Percentiles rank a stretch among this genome's conserved stretches.
These are phyloP conservation scores for Archips crataeganus DNA, from an alignment of 2,888 invertebrate species.

Conservation along the genomic window DNA sequence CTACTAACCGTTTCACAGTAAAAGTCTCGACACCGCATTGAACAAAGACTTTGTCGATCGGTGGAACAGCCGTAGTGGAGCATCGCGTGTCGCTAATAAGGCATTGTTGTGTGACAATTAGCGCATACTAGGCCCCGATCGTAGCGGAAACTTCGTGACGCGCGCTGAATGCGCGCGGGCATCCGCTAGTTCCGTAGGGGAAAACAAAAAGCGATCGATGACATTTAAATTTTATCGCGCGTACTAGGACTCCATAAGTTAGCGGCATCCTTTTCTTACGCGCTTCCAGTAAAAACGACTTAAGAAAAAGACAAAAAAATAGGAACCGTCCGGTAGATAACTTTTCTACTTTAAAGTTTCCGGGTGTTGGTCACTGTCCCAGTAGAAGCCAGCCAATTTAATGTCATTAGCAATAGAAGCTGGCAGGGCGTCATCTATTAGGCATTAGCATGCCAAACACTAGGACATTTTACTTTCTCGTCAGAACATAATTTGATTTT, in stretches of 20 bases:
- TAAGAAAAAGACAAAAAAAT: background rate
- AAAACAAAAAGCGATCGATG: slow-evolving; percentile 48
- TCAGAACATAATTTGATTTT: no score
- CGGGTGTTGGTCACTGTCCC: no score
- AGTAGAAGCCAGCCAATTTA: no score
- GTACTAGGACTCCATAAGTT: background rate
- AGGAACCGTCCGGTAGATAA: background rate
- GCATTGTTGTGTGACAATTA: slow-evolving; percentile 61
- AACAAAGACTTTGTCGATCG: background rate
- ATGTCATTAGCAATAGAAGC: no score
- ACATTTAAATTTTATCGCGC: background rate
- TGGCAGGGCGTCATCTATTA: no score
- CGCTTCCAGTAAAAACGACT: background rate
- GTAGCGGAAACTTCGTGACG: slow-evolving; percentile 76
- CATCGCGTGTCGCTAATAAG: slow-evolving; percentile 42
- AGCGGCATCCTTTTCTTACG: background rate
- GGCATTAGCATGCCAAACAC: no score
- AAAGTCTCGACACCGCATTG: background rate
- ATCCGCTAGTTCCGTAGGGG: slow-evolving; percentile 76
- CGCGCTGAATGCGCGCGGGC: slow-evolving; percentile 68
- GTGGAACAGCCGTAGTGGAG: background rate
- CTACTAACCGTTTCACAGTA: background rate
- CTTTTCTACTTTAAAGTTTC: no score
- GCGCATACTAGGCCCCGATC: slow-evolving; percentile 63
- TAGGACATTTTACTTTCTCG: no score